Evolutionary conservation across 2,888 invertebrate species (phyloP).

Genomic region (Strigamia transsilvanica): DNA sequence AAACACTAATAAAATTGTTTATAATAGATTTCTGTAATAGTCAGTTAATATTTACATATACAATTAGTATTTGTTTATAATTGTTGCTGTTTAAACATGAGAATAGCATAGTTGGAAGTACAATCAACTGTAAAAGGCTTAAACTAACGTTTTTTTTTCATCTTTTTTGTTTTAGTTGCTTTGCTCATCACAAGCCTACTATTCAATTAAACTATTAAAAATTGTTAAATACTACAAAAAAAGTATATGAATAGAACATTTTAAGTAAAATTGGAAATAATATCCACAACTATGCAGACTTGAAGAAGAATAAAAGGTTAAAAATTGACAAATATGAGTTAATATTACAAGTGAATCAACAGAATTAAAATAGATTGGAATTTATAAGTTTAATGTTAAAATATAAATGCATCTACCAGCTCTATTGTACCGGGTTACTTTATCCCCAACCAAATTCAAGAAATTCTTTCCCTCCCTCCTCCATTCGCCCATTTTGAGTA

Average conservation of each 20-base stretch:
- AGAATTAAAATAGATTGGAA: not conserved
- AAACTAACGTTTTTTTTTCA: not conserved
- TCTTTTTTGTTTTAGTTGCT: not conserved
- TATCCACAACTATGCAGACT: not conserved
- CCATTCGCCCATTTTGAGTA: not conserved
- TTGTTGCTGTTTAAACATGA: slow-evolving; percentile 30
- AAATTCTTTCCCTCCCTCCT: not conserved
- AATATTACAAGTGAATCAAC: slow-evolving; percentile 20
- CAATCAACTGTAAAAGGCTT: slow-evolving; percentile 43
- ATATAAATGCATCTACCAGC: slow-evolving; percentile 34
- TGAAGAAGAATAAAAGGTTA: slow-evolving; percentile 12
- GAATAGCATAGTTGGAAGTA: slow-evolving; percentile 49
- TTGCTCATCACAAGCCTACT: slow-evolving; percentile 13
- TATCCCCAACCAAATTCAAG: not conserved
- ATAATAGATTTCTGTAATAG: slow-evolving; percentile 7
- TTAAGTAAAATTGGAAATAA: slow-evolving; percentile 4
- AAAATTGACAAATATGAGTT: slow-evolving; percentile 12
- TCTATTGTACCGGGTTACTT: not conserved
- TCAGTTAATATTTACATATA: slow-evolving; percentile 41
- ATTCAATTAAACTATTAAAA: slow-evolving; percentile 31
- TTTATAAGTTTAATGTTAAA: not conserved
- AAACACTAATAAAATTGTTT: slow-evolving; percentile 43
- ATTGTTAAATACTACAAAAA: slow-evolving; percentile 27
- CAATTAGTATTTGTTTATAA: slow-evolving; percentile 32
- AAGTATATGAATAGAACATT: not conserved